A percentile compares a stretch with the other conserved stretches of the same genome.
These are phyloP conservation scores for Eurypyga helias DNA, from an alignment of 2,113 vertebrate genomes.

Conservation along the genomic window DNA sequence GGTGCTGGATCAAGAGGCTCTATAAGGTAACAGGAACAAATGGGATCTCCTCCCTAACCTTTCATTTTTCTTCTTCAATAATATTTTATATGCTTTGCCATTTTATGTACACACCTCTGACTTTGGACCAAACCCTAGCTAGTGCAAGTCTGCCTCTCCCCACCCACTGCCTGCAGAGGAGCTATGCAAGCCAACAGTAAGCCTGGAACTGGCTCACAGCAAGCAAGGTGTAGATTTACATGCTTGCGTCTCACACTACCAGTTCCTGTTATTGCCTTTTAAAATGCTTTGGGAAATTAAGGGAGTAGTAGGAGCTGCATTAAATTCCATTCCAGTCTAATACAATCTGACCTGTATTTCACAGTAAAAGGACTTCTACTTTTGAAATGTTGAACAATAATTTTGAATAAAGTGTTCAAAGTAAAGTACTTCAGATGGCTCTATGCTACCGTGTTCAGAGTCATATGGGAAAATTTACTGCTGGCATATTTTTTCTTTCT, in stretches of 20 bases:
- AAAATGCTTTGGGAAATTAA: constrained; percentile 33
- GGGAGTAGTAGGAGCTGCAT: not conserved
- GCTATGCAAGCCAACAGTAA: not conserved
- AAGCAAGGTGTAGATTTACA: not conserved
- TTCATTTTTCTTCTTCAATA: not conserved
- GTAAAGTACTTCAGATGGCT: not conserved
- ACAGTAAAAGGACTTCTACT: not conserved
- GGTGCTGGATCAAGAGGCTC: not conserved
- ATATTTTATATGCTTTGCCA: not conserved
- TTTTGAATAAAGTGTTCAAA: not conserved
- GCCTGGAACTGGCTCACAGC: not conserved
- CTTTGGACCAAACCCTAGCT: not conserved
- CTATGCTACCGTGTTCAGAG: not conserved
- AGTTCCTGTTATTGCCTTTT: not conserved
- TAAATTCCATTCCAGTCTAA: constrained; percentile 16
- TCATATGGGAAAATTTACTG: not conserved
- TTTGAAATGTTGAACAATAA: not conserved
- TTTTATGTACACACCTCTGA: not conserved
- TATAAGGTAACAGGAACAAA: not conserved
- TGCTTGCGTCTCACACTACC: not conserved
- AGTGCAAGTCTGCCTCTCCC: not conserved
- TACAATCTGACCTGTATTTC: constrained; percentile 1
- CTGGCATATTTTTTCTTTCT: not conserved
- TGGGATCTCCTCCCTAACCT: not conserved
- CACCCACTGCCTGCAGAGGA: not conserved